phyloP scores from a whole-genome alignment of 1,140 invertebrate genomes.

The Chymomyza costata region DNA sequence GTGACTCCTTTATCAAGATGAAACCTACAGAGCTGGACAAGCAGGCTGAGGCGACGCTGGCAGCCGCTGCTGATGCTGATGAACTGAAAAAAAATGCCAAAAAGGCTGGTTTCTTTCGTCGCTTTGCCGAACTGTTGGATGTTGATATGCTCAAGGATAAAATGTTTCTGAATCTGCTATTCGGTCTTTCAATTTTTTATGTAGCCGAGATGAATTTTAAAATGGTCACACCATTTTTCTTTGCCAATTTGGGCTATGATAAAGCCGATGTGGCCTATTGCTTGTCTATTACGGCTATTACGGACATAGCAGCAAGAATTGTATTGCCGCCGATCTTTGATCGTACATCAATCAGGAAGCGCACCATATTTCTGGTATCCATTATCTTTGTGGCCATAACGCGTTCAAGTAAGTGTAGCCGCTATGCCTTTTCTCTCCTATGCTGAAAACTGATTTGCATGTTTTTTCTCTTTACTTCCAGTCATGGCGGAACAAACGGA shows the following conservation, averaged over 20 bases:
- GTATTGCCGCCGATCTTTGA: conserved; percentile 84
- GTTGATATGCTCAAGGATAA: conserved; percentile 80
- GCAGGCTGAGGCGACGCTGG: conserved; percentile 33
- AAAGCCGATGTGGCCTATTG: conserved; percentile 82
- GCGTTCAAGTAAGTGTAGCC: conserved; percentile 80
- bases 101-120: conserved; percentile 76
- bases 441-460: too few relatives aligned
- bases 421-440: too few relatives aligned
- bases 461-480: conserved; percentile 71
- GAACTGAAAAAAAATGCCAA: conserved; percentile 55
- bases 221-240: conserved; percentile 85
- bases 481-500: conserved; percentile 82
- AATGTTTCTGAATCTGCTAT: conserved; percentile 82
- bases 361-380: conserved; percentile 82
- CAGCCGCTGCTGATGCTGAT: conserved; percentile 30
- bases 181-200: conserved; percentile 83
- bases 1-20: conserved; percentile 73
- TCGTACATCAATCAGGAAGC: conserved; percentile 80
- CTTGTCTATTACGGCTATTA: conserved; percentile 83
- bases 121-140: conserved; percentile 79
- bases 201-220: conserved; percentile 85
- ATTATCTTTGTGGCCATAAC: conserved; percentile 81
- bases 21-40: conserved; percentile 69
- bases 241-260: conserved; percentile 80
- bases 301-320: conserved; percentile 82